These are phyloP conservation scores for Drosophila triauraria DNA, from an alignment of 1,140 invertebrate species.

Conservation along the genomic window DNA sequence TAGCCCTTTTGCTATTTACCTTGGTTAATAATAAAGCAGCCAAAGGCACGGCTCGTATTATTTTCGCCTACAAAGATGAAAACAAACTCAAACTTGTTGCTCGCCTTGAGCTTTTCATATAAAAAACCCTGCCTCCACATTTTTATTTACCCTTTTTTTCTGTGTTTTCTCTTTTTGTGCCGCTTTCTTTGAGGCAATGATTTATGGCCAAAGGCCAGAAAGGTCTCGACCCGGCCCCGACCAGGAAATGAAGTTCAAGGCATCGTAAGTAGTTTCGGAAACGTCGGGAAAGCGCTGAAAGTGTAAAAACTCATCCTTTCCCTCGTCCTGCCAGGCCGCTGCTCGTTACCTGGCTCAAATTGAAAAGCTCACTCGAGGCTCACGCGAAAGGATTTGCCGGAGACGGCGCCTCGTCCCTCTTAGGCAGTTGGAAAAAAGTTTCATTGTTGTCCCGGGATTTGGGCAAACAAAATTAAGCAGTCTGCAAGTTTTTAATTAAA, in stretches of 20 bases:
- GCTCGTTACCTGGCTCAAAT: constrained; percentile 73
- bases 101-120: constrained; percentile 58
- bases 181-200: constrained; percentile 65
- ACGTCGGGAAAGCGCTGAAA: constrained; percentile 51
- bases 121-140: constrained; percentile 45
- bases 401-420: constrained; percentile 24
- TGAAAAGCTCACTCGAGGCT: constrained; percentile 76
- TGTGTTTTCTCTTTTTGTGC: constrained; percentile 43
- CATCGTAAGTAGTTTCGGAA: constrained; percentile 82
- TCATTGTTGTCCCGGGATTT: constrained; percentile 81
- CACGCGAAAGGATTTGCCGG: constrained; percentile 46
- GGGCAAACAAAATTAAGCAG: constrained; percentile 82
- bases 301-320: constrained; percentile 61
- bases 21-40: constrained; percentile 81
- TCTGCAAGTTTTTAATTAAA: constrained; percentile 84
- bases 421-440: constrained; percentile 69
- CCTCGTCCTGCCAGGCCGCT: constrained; percentile 31
- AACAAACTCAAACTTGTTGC: constrained; percentile 79
- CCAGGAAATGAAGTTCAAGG: constrained; percentile 78
- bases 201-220: constrained; percentile 76
- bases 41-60: constrained; percentile 67
- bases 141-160: constrained; percentile 44
- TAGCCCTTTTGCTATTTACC: constrained; percentile 76
- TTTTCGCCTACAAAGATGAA: constrained; percentile 76
- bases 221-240: constrained; percentile 31